Base-by-base conservation (phyloP, 2,113 vertebrate species). In the Beaufortia kweichowensis region DNA sequence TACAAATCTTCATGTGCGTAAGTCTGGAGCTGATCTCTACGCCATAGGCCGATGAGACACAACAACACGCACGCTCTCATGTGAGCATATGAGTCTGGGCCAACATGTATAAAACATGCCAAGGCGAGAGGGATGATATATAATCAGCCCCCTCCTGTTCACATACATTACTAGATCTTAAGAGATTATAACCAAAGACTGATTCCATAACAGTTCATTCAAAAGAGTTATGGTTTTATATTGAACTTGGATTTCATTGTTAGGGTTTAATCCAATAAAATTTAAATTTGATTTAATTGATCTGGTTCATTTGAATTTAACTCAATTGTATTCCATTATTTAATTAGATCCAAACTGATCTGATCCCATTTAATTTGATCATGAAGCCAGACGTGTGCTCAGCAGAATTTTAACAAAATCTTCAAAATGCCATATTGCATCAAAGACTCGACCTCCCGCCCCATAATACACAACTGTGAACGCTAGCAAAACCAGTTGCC, bases 401-500 rank as follows among this genome's bases (percentile, higher is more conserved):
- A 21, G 21, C 23, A 26, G 3, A 62, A 65, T 26, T 43, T 26
- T 14, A 66, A 46, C 43, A 3, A 26, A 59, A 59, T 26, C 35
- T 46, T 24, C 10, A 26, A 43, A 60, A 43, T 26, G 23, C 7
- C 21, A 67, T 28, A 57, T 68, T 28, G n/a, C 46, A 56, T 35
- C 33, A 4, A 62, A 59, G 33, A 66, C 48, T 60, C 23, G 15
- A 62, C 67, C 31, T 74, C 48, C 15, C 31, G 55, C 8, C 56
- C 43, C 46, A 76, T 64, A 56, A 76, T 41, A 35, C 75, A 62
- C 70, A 2, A 35, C 39, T 6, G 68, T 29, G 41, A 11, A 23
- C 4, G 19, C 50, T 50, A 62, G 64, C 39, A 21, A 70, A 31
- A 75, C 71, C 76, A 64, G 64, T 74, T 75, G 80, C 46, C 33